Conservation (phyloP, 2,113 vertebrate genomes). For the Brachypodius melanocephalos region DNA sequence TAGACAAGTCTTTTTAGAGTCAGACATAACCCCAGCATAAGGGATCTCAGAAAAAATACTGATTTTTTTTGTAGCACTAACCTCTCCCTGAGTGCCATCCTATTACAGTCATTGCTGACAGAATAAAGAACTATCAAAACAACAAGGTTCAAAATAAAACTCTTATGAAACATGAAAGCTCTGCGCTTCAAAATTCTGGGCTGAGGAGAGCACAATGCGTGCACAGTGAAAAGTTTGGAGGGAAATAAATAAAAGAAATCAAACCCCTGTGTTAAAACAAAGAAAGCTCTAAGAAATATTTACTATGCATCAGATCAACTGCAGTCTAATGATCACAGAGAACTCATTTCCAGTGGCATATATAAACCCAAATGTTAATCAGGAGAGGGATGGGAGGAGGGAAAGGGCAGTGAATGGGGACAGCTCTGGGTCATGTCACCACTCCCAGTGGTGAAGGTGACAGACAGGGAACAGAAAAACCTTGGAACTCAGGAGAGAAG, state of each 20-base stretch:
- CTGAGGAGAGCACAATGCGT: background rate
- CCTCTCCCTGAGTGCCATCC: background rate
- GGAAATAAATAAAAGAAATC: background rate
- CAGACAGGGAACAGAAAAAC: background rate
- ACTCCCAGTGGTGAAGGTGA: background rate
- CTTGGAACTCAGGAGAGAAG: background rate
- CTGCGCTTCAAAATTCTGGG: background rate
- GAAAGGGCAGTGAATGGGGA: background rate
- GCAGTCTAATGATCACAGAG: background rate
- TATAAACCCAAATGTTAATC: background rate
- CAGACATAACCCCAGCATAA: background rate
- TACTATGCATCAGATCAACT: background rate
- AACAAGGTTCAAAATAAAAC: constrained; percentile 19
- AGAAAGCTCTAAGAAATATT: background rate
- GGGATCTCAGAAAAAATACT: background rate
- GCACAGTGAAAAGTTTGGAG: background rate
- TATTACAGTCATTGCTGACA: background rate
- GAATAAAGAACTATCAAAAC: constrained; percentile 14
- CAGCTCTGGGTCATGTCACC: background rate
- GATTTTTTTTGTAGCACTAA: background rate
- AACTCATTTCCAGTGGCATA: background rate
- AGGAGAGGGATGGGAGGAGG: background rate
- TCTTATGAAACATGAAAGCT: background rate
- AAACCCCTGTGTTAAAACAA: background rate
- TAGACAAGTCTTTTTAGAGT: constrained; percentile 9